phyloP scores from a whole-genome alignment of 2,113 vertebrate genomes.

The Hemiscyllium ocellatum region DNA sequence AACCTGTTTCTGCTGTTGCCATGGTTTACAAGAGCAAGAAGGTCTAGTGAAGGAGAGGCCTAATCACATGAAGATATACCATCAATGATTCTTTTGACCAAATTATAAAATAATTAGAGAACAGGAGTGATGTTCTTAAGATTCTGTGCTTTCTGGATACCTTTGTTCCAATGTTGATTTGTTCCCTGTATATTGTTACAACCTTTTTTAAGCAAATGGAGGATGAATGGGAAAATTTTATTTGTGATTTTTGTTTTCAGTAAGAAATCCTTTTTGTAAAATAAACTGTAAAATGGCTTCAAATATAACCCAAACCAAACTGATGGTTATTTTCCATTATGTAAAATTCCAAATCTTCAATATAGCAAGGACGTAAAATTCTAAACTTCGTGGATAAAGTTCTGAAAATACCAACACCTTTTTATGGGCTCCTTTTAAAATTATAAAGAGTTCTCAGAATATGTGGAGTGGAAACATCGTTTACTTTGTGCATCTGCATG shows the following conservation, averaged over 20 bases:
- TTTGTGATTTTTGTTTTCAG: background rate
- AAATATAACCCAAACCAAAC: background rate
- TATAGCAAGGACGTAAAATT: background rate
- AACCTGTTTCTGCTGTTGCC: background rate
- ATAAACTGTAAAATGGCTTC: background rate
- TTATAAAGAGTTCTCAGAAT: background rate
- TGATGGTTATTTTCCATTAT: background rate
- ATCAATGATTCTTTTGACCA: constrained; percentile 16
- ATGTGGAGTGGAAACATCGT: background rate
- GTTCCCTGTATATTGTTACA: background rate
- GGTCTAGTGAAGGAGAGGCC: constrained; percentile 6
- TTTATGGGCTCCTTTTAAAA: background rate
- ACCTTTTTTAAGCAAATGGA: background rate
- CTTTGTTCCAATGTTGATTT: background rate
- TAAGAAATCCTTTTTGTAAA: background rate
- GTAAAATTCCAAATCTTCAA: background rate
- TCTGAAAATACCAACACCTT: background rate
- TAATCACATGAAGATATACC: background rate
- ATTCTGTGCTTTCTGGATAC: background rate
- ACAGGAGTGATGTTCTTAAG: background rate
- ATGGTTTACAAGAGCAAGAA: constrained; percentile 19
- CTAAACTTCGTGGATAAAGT: background rate
- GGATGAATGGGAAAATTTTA: background rate
- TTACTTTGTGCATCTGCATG: background rate
- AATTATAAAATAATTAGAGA: constrained; percentile 18